A percentile compares a stretch with the other conserved stretches of the same genome.
These are phyloP conservation scores for Hippocampus guttulatus DNA, from an alignment of 2,113 vertebrate species.

Conservation along the genomic window DNA sequence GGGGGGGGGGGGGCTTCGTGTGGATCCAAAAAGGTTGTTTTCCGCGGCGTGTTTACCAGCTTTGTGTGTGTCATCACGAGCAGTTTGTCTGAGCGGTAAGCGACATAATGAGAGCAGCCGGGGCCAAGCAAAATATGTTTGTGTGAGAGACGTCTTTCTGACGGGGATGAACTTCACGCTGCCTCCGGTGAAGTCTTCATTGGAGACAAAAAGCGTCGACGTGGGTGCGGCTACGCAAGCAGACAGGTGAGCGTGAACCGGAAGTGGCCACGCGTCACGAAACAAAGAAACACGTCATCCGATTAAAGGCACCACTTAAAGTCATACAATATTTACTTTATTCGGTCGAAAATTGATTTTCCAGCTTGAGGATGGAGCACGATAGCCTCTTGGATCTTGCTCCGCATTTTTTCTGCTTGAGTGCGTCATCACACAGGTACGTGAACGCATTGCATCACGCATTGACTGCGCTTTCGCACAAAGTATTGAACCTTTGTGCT, in stretches of 20 bases:
- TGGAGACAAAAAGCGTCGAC: not conserved
- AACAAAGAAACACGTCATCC: conserved; percentile 44
- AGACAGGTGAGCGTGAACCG: conserved; percentile 31
- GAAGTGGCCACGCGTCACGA: conserved; percentile 37
- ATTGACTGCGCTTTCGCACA: no score
- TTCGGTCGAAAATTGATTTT: not conserved
- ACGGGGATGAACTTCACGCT: not conserved
- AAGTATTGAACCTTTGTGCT: not conserved
- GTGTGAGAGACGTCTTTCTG: not conserved
- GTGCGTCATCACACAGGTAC: conserved; percentile 29
- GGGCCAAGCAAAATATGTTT: conserved; percentile 2
- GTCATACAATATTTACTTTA: not conserved
- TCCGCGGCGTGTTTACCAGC: not conserved
- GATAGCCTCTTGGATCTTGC: no score
- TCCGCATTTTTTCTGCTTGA: not conserved
- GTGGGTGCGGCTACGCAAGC: not conserved
- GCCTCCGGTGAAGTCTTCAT: not conserved
- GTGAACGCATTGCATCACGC: not conserved
- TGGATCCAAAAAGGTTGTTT: not conserved
- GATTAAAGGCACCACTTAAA: not conserved
- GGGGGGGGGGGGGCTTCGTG: not conserved
- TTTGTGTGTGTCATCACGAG: not conserved
- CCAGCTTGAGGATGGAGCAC: not conserved
- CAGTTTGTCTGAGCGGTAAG: not conserved
- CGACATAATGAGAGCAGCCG: conserved; percentile 6